Conservation (phyloP, 2,888 invertebrate genomes). For the Venusia cambrica region DNA sequence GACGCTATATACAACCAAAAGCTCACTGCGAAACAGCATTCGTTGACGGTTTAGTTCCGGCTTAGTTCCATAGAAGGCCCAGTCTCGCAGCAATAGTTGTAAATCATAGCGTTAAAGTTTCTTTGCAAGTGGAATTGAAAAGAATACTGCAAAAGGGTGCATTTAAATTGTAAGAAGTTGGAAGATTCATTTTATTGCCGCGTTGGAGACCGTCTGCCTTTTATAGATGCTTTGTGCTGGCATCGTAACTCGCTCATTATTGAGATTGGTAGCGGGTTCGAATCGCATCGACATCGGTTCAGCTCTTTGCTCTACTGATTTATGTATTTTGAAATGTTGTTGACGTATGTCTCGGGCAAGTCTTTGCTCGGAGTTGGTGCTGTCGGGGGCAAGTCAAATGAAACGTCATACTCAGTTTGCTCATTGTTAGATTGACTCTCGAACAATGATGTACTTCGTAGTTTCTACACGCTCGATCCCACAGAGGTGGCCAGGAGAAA, state of each 20-base stretch:
- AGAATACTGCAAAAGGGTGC: constrained; percentile 20
- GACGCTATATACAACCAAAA: neutral
- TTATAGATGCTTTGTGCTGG: constrained; percentile 25
- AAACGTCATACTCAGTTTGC: too few species aligned
- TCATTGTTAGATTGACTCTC: too few species aligned
- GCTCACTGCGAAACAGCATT: neutral
- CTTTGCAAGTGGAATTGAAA: constrained; percentile 12
- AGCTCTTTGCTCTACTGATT: constrained; percentile 4
- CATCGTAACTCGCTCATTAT: constrained; percentile 14
- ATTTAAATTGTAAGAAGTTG: constrained; percentile 26
- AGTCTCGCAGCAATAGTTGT: constrained; percentile 3
- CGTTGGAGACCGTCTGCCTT: constrained; percentile 22
- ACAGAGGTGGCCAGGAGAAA: too few species aligned
- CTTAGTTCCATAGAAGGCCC: neutral
- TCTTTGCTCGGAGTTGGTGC: too few species aligned
- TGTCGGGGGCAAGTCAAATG: too few species aligned
- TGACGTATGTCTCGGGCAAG: too few species aligned
- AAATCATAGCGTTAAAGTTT: neutral
- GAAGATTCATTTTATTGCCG: constrained; percentile 22
- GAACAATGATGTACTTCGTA: too few species aligned
- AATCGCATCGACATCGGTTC: constrained; percentile 16
- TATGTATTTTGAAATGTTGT: neutral
- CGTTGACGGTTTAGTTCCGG: constrained; percentile 5
- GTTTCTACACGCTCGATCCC: too few species aligned
- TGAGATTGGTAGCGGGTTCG: constrained; percentile 17